phyloP scores from a whole-genome alignment of 2,888 invertebrate species.

The Chorisops tibialis region DNA sequence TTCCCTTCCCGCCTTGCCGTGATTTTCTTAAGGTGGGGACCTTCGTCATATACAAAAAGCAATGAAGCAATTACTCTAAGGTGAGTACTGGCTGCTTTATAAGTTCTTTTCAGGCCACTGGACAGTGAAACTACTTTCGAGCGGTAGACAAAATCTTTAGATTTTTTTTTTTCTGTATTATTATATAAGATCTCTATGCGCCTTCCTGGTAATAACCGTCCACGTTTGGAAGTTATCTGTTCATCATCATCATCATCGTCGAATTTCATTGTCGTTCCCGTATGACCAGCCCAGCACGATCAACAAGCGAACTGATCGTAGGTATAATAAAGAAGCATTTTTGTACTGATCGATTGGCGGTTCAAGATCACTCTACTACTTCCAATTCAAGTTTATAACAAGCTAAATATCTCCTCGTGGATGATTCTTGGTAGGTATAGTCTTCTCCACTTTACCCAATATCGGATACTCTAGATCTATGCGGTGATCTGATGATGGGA shows the following conservation, averaged over 20 bases:
- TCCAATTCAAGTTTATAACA: not conserved
- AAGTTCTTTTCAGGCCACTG: slow-evolving; percentile 9
- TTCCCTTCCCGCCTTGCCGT: not conserved
- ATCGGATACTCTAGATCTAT: slow-evolving; percentile 22
- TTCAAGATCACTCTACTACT: not conserved
- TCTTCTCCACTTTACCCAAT: slow-evolving; percentile 9
- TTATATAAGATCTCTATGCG: slow-evolving; percentile 19
- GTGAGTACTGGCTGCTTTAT: not conserved
- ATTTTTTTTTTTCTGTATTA: not conserved
- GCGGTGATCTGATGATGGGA: slow-evolving; percentile 16
- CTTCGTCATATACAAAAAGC: slow-evolving; percentile 12
- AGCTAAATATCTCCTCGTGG: not conserved
- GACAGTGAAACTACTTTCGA: slow-evolving; percentile 12
- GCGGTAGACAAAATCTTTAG: slow-evolving; percentile 4
- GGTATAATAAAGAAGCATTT: not conserved
- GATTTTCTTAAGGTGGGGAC: not conserved
- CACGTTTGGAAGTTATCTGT: slow-evolving; percentile 22
- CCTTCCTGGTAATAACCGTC: slow-evolving; percentile 21
- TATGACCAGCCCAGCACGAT: not conserved
- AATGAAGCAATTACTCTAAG: slow-evolving; percentile 23
- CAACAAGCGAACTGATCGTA: slow-evolving; percentile 3
- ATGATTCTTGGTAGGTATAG: not conserved
- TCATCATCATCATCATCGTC: slow-evolving; percentile 24
- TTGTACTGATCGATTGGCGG: slow-evolving; percentile 14
- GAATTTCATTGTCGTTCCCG: slow-evolving; percentile 23